Conservation (phyloP, 2,888 invertebrate genomes). For the Hypercompe scribonia region DNA sequence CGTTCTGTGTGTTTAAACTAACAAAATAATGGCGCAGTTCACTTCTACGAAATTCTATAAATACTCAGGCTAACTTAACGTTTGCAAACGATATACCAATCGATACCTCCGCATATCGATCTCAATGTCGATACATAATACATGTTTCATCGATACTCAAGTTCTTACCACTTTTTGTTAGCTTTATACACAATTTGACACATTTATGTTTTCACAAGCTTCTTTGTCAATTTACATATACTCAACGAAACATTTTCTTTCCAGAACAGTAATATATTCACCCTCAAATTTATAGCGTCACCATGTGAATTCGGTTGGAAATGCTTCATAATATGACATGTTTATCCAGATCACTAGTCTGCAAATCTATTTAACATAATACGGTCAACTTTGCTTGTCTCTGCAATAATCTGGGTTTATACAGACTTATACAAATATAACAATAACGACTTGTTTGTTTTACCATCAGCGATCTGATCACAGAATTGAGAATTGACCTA, state of each 20-base stretch:
- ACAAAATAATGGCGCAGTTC: not conserved
- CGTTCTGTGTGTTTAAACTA: no score
- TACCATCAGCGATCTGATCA: not conserved
- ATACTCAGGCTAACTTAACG: not conserved
- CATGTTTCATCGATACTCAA: not conserved
- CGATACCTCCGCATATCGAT: not conserved
- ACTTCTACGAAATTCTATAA: not conserved
- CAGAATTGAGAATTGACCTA: conserved; percentile 1
- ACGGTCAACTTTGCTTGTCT: conserved; percentile 25
- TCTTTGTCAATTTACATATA: conserved; percentile 6
- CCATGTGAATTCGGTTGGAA: conserved; percentile 36
- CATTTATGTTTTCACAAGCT: not conserved
- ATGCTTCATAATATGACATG: conserved; percentile 39
- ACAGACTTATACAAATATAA: not conserved
- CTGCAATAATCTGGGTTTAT: not conserved
- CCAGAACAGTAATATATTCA: conserved; percentile 4
- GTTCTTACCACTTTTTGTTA: not conserved
- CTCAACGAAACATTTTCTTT: not conserved
- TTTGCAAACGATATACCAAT: not conserved
- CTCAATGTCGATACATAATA: not conserved
- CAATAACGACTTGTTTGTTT: not conserved
- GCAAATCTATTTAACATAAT: conserved; percentile 46
- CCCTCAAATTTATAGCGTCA: conserved; percentile 16
- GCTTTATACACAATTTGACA: not conserved
- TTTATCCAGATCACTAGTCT: conserved; percentile 42